These are phyloP conservation scores for Drosophila mauritiana DNA, from an alignment of 1,140 invertebrate genomes.

Conservation along the genomic window DNA sequence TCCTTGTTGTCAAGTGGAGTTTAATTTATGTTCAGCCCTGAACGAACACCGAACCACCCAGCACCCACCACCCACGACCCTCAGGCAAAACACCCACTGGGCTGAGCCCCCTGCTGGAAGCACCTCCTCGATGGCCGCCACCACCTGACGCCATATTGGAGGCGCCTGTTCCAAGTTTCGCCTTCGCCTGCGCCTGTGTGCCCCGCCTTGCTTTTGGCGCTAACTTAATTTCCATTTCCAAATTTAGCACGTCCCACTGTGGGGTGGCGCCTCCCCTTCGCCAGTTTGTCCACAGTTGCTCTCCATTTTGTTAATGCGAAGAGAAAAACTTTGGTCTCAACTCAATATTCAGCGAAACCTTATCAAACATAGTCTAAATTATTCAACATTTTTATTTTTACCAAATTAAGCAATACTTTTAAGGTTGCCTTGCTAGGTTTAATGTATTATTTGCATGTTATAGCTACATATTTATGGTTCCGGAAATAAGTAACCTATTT, in stretches of 20 bases:
- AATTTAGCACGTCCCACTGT: constrained; percentile 72
- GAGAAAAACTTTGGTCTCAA: constrained; percentile 4
- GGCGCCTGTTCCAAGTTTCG: constrained; percentile 39
- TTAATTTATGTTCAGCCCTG: constrained; percentile 60
- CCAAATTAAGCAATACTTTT: too few relatives aligned
- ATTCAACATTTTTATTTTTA: too few relatives aligned
- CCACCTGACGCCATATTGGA: constrained; percentile 53
- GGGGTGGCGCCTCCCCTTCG: not conserved
- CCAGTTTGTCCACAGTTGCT: not conserved
- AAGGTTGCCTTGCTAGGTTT: not conserved
- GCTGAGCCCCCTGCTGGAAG: not conserved
- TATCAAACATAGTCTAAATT: too few relatives aligned
- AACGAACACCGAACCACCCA: constrained; percentile 3
- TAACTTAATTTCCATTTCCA: constrained; percentile 79
- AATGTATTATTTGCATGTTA: too few relatives aligned
- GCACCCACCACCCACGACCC: constrained; percentile 1
- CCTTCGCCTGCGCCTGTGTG: constrained; percentile 22
- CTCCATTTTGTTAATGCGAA: not conserved
- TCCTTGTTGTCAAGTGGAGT: constrained; percentile 59
- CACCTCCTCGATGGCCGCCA: not conserved
- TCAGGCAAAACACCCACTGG: too few relatives aligned
- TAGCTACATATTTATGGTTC: too few relatives aligned
- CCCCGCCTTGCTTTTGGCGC: constrained; percentile 38
- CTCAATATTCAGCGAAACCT: not conserved
- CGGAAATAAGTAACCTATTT: not conserved